Conservation (phyloP, 2,888 invertebrate species). For the Rhagonycha lutea region DNA sequence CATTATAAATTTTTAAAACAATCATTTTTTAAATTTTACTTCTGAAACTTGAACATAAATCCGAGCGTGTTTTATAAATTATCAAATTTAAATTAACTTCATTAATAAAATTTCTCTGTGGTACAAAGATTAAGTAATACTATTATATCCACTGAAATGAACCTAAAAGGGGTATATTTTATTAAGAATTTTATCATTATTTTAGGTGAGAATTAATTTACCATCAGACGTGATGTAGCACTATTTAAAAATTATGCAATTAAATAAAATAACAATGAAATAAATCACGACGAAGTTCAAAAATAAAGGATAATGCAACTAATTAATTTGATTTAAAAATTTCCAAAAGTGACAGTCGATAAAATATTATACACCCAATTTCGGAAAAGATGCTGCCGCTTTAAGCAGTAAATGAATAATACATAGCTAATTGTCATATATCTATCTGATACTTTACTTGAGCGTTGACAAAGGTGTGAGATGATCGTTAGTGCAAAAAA, state of each 20-base stretch:
- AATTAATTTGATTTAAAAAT: background rate
- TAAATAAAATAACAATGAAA: background rate
- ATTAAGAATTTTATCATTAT: background rate
- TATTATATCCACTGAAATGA: background rate
- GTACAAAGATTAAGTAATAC: background rate
- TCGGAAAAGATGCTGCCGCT: constrained; percentile 5
- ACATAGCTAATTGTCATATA: constrained; percentile 42
- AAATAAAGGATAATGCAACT: background rate
- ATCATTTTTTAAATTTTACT: background rate
- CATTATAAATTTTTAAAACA: background rate
- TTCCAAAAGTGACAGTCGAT: background rate
- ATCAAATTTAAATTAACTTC: background rate
- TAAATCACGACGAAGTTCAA: background rate
- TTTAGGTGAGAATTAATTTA: background rate
- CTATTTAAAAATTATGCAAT: background rate
- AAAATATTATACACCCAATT: background rate
- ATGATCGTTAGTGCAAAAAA: constrained; percentile 44
- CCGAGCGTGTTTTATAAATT: background rate
- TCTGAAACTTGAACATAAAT: background rate
- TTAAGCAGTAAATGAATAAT: constrained; percentile 41
- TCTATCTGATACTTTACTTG: constrained; percentile 12
- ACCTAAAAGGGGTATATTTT: background rate
- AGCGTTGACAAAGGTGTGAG: constrained; percentile 31
- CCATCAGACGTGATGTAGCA: background rate
- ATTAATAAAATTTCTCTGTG: background rate